These are phyloP conservation scores for Simalia tracyae DNA, from an alignment of 2,797 vertebrate genomes.

Conservation along the genomic window DNA sequence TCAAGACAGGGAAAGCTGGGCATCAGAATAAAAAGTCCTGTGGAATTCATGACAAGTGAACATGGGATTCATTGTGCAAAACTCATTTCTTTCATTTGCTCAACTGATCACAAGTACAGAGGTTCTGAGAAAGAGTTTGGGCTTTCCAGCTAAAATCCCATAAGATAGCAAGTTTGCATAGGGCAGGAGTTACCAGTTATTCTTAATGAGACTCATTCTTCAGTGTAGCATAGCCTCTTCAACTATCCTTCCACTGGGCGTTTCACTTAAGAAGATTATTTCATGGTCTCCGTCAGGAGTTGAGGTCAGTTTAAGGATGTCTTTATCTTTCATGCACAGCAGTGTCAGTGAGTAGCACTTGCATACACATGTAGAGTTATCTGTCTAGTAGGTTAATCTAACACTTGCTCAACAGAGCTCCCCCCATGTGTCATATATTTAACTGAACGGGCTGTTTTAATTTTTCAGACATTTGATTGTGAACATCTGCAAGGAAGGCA, in stretches of 20 bases:
- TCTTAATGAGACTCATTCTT: background rate
- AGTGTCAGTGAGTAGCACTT: background rate
- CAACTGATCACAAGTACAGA: background rate
- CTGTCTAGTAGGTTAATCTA: constrained; percentile 17
- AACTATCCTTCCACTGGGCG: constrained; percentile 13
- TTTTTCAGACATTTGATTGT: constrained; percentile 11
- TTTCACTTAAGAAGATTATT: constrained; percentile 35
- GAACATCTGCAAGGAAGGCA: constrained; percentile 4
- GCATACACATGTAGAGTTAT: constrained; percentile 6
- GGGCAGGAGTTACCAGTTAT: constrained; percentile 1
- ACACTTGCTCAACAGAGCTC: background rate
- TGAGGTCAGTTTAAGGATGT: background rate
- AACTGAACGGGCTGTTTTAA: background rate
- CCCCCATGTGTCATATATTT: background rate
- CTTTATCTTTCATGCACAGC: background rate
- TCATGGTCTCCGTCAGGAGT: background rate
- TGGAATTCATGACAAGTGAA: background rate
- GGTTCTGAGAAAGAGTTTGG: background rate
- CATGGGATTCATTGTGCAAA: background rate
- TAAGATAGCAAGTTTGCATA: background rate
- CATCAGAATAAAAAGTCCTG: background rate
- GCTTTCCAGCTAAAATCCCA: background rate
- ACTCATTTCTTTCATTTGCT: background rate
- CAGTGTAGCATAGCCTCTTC: constrained; percentile 1
- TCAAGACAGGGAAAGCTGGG: too few relatives aligned